A percentile compares a stretch with the other conserved stretches of the same genome.
Conservation (phyloP, 2,797 vertebrate species). For the Acipenser transmontanus region DNA sequence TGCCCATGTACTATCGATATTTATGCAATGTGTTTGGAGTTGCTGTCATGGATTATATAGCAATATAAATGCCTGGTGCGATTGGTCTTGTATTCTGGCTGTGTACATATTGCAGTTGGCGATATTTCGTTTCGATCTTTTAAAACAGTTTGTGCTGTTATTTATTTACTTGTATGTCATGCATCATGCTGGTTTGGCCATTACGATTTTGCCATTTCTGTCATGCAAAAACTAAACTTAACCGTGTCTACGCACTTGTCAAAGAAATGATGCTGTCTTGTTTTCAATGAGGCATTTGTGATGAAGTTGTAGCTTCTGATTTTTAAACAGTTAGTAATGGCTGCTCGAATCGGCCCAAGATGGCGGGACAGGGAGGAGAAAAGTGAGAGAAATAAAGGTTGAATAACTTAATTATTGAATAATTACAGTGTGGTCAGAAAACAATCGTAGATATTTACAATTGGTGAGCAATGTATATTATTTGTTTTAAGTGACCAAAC, state of each 20-base stretch:
- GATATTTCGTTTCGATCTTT: background rate
- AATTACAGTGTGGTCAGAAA: slow-evolving; percentile 1
- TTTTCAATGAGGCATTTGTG: background rate
- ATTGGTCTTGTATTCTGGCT: too few species aligned
- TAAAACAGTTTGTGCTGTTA: background rate
- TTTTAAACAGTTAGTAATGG: slow-evolving; percentile 56
- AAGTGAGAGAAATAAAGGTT: slow-evolving; percentile 34
- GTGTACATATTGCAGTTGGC: too few species aligned
- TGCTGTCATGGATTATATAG: too few species aligned
- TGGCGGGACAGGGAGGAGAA: slow-evolving; percentile 76
- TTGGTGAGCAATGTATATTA: background rate
- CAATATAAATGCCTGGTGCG: too few species aligned
- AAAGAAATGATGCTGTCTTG: background rate
- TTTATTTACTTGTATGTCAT: background rate
- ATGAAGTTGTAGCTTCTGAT: slow-evolving; percentile 1
- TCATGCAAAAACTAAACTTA: background rate
- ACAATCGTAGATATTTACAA: background rate
- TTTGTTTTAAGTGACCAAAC: background rate
- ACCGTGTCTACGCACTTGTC: background rate
- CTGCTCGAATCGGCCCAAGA: slow-evolving; percentile 77
- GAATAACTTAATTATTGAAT: background rate
- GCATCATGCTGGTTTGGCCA: background rate
- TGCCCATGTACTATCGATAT: too few species aligned
- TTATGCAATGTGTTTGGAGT: too few species aligned
- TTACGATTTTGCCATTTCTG: background rate